Base-by-base conservation (phyloP, 2,113 vertebrate genomes). In the Epinephelus moara region DNA sequence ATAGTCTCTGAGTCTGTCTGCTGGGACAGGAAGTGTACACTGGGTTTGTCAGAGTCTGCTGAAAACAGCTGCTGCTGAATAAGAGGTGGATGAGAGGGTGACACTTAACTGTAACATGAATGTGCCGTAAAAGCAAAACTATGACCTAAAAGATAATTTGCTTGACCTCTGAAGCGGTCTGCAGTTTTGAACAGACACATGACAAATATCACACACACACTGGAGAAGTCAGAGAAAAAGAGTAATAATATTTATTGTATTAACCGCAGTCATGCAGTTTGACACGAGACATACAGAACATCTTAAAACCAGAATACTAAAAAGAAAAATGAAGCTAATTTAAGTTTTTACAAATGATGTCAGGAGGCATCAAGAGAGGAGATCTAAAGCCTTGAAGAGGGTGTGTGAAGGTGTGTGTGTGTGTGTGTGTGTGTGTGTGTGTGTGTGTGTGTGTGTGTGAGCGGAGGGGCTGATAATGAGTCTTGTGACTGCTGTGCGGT, bases 401-500 rank as follows among this genome's bases (percentile, higher is more conserved):
- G 8, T 60, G 25, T 57, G n/a, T 52, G 49, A 10, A 8, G 11
- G 18, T 49, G 17, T 50, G 52, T 47, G 19, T 23, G 23, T 45
- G 21, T 27, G 27, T 30, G 27, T 3, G 3, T 30, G 27, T 30
- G 27, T 30, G 27, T 30, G 27, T 30, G 27, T 30, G 27, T 30
- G 27, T 30, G 27, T 30, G 27, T 30, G 30, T 30, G 30, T 30
- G 30, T 30, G 30, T 4, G 30, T 30, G 30, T 30, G 30, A 30
- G 30, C 4, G 30, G 30, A n/a, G 59, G 27, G 23, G 27, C 50
- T 37, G 33, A 37, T 37, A 47, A 30, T 21, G 71, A 63, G 61
- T 83, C 85, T 62, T 70, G 50, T 90, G 84, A 84, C 74, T 10
- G 25, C 2, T 42, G 56, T 72, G 45, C 50, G 73, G 37, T 9